Conservation (phyloP, 1,140 invertebrate genomes). For the Ips nitidus region DNA sequence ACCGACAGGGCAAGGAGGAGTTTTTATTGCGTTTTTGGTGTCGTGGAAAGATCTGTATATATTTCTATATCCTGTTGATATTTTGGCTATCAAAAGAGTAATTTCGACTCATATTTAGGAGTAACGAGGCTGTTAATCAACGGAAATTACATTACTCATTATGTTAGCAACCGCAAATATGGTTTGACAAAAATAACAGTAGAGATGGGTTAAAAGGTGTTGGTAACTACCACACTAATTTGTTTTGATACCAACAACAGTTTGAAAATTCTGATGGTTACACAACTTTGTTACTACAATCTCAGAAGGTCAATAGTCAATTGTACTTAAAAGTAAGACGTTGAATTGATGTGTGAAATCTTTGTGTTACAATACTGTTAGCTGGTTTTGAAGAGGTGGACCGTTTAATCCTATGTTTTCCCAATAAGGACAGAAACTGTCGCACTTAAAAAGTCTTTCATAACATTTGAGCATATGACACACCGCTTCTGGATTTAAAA, state of each 20-base stretch:
- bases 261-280: background rate
- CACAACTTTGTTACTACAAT: background rate
- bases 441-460: slow-evolving; percentile 20
- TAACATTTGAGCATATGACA: slow-evolving; percentile 8
- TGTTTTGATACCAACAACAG: background rate
- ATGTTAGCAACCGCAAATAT: too few species aligned
- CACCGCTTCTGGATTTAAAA: background rate
- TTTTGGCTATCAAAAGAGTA: too few species aligned
- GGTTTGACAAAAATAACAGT: too few species aligned
- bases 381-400: slow-evolving; percentile 13
- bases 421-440: slow-evolving; percentile 23
- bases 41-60: too few species aligned
- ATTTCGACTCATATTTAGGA: too few species aligned
- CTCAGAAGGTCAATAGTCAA: background rate
- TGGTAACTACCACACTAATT: background rate
- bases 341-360: background rate
- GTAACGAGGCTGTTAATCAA: too few species aligned
- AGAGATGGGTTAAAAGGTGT: background rate
- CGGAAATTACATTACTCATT: too few species aligned
- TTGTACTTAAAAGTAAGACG: slow-evolving; percentile 16
- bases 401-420: background rate
- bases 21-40: too few species aligned
- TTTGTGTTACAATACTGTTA: background rate
- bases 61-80: too few species aligned
- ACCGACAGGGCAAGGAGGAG: too few species aligned